Evolutionary conservation across 2,797 vertebrate species (phyloP).

Genomic region (Rhabdophis nuchalis): DNA sequence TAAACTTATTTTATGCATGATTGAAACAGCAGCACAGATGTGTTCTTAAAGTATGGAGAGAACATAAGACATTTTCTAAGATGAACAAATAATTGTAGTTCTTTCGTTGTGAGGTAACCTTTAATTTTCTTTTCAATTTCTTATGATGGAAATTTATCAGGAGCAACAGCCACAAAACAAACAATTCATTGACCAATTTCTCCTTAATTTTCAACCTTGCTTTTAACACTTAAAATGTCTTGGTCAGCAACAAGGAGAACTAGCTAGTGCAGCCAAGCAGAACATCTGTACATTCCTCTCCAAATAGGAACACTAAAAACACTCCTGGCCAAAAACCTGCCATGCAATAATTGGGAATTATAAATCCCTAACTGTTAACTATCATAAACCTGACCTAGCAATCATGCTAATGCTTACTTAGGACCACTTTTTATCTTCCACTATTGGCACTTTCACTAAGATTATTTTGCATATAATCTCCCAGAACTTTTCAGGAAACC

Average conservation of each 20-base stretch:
- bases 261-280: too few relatives aligned
- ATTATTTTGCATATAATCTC: not conserved
- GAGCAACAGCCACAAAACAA: not conserved
- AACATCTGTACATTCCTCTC: not conserved
- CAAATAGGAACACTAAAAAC: not conserved
- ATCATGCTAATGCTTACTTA: not conserved
- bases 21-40: not conserved
- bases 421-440: not conserved
- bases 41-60: not conserved
- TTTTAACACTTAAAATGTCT: not conserved
- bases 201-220: not conserved
- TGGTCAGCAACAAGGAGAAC: too few relatives aligned
- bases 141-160: not conserved
- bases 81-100: not conserved
- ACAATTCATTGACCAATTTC: not conserved
- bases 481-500: not conserved
- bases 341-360: not conserved
- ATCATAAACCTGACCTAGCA: not conserved
- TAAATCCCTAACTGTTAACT: not conserved
- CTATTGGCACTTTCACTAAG: not conserved
- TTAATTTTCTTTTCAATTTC: not conserved
- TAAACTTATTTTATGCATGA: not conserved
- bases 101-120: not conserved
- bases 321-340: not conserved
- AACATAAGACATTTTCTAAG: not conserved